Base-by-base conservation (phyloP, 2,113 vertebrate species). In the Hippocampus mohnikei region DNA sequence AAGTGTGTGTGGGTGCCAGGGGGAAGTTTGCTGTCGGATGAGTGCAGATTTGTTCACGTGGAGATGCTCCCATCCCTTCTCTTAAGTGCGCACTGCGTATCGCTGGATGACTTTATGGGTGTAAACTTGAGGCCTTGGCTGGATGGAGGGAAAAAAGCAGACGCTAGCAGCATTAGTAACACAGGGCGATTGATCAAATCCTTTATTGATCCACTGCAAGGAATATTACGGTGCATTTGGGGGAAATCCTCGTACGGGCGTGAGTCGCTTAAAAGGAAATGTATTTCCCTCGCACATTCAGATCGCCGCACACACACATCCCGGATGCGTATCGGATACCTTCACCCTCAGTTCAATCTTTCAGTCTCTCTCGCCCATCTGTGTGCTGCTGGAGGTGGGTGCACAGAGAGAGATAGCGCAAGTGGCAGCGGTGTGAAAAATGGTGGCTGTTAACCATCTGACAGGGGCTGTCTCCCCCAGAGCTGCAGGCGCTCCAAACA, bases 371-470 rank as follows among this genome's bases (percentile, higher is more conserved):
- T 12, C 71, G 80, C 76, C 80, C 82, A 88, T 91, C 84, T 87
- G 82, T 86, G 88, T 86, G 79, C 82, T 53, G 72, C 80, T 66
- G 80, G 81, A 82, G 85, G 81, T 84, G 80, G 74, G 70, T 85
- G 85, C 85, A 78, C 81, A 13, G 58, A 78, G 82, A 71, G 48
- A 80, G 84, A 85, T 81, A 88, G 79, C 66, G 60, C 79, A 77
- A 84, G 81, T 64, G 82, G 81, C 58, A 79, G 84, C 66, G 63
- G 78, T 85, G 84, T 89, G 88, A 89, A 83, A 90, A 88, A 91
- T 86, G 84, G 85, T 56, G 79, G 88, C 85, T 89, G 87, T 89
- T 89, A 91, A 89, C 79, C 81, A 85, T 87, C 85, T 84, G 88
- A 90, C 85, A 89, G 86, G 72, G 40, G 58, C 76, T 65, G 87